Base-by-base conservation (phyloP, 2,888 invertebrate genomes). In the Drosophila formosana region DNA sequence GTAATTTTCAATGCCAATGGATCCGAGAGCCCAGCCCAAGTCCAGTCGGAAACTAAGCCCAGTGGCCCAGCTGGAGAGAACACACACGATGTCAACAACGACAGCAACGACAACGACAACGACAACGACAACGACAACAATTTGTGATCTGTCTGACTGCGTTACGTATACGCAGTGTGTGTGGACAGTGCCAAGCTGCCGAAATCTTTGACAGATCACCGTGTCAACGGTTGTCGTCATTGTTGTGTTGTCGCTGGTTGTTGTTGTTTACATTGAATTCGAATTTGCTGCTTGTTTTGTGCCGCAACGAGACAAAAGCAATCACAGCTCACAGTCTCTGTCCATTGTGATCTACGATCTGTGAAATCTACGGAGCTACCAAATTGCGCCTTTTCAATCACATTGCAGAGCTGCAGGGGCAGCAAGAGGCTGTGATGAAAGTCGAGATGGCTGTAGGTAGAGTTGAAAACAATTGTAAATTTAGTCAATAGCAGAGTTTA, bases 121-220 rank as follows among this genome's bases (percentile, higher is more conserved):
- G n/a, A n/a, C n/a, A n/a, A n/a, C n/a, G n/a, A n/a, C n/a, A n/a
- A n/a, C n/a, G n/a, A n/a, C n/a, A n/a, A n/a, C 43, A 50, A 60
- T 61, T 52, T 41, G 45, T 56, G 37, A 23, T 6, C 26, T 50
- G 47, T 30, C 37, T n/a, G 37, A n/a, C n/a, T 7, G 13, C 1
- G 56, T 67, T 37, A 64, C 65, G 72, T 55, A 75, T 75, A 56
- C 71, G 71, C 62, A 43, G 49, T 52, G 69, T 41, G 52, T 49
- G 69, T 74, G 57, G 72, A 60, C 56, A 49, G 64, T 57, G 75
- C 55, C 55, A 51, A 73, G 66, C 69, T 77, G 79, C 80, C 74
- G 81, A 81, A 83, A 80, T 81, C 64, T 78, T 82, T 75, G 82
- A 84, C 84, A 79, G 84, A 83, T 82, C 84, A 78, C 82, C 82